Evolutionary conservation across 1,140 invertebrate species (phyloP), one percentile per base, ranked within the genome.

Genomic region (Calephelis nemesis): DNA sequence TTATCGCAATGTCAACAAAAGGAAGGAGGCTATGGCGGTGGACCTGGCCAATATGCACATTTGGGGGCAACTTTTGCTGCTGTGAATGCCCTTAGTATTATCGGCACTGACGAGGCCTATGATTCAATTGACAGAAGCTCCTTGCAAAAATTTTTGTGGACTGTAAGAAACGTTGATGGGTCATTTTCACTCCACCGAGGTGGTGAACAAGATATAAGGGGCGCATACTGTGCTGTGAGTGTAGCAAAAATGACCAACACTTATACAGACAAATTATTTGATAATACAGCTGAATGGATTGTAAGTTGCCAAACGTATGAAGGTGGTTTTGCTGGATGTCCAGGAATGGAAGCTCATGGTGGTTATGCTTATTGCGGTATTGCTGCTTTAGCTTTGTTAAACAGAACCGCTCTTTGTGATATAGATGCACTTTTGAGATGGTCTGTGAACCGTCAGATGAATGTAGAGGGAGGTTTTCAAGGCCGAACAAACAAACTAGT

Each of bases 281-380:
- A 96, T 74, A 95, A 95, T 52, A 97, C 97, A 7, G 96, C 96
- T 4, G 95, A 98, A 81, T 99, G 98, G 98, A 96, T 99, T 77
- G 93, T 96, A 1, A 94, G 95, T 71, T 99, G 98, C 93, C 98
- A 99, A 88, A 99, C 98, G 0, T 99, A 99, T 93, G 99, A 99
- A 93, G 99, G 99, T 63, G 99, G 99, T 0, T 99, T 99, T 94
- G 96, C 96, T 63, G 98, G 98, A 0, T 95, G 94, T 81, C 98
- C 98, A 15, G 97, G 97, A 11, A 95, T 98, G 94, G 99, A 99
- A 92, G 99, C 99, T 19, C 99, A 99, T 93, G 99, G 99, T 6
- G 99, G 99, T 19, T 99, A 99, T 91, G 96, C 98, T 7, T 99
- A 98, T 92, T 99, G 99, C 94, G 98, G 96, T 9, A 93, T 99